Percentiles rank a stretch among this genome's conserved stretches.
phyloP scores from a whole-genome alignment of 2,797 vertebrate genomes.

The Dicrostonyx torquatus region DNA sequence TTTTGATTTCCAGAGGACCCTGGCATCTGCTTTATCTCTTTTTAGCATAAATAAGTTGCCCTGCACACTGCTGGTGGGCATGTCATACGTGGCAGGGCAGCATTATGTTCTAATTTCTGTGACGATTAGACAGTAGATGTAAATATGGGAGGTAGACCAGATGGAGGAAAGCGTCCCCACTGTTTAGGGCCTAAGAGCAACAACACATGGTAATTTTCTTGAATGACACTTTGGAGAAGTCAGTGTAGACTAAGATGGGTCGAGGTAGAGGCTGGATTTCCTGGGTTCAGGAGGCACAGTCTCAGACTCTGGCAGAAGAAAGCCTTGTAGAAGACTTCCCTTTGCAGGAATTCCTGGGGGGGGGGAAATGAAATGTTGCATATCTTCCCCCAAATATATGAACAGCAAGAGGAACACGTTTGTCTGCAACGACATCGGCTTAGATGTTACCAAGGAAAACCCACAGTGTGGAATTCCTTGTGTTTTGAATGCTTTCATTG shows the following conservation, averaged over 20 bases:
- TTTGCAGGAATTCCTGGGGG: background rate
- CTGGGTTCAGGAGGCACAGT: background rate
- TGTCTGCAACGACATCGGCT: background rate
- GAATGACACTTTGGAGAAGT: constrained; percentile 13
- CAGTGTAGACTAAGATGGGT: constrained; percentile 25
- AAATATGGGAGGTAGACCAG: constrained; percentile 5
- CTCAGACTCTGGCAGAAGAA: background rate
- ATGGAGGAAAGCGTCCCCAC: background rate
- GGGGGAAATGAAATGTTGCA: background rate
- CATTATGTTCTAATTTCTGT: background rate
- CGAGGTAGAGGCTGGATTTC: constrained; percentile 6
- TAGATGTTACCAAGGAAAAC: constrained; percentile 33
- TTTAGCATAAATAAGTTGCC: background rate
- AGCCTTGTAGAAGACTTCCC: background rate
- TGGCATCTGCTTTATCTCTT: constrained; percentile 36
- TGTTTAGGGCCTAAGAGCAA: background rate
- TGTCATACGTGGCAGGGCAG: background rate
- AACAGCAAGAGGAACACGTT: background rate
- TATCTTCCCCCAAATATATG: constrained; percentile 24
- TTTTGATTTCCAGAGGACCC: constrained; percentile 52
- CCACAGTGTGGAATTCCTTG: background rate
- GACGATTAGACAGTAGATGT: background rate
- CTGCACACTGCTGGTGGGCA: background rate
- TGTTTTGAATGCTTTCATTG: constrained; percentile 29
- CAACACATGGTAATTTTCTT: constrained; percentile 40